Evolutionary conservation across 2,113 vertebrate genomes (phyloP).

Genomic region (Pachycephala philippinensis): DNA sequence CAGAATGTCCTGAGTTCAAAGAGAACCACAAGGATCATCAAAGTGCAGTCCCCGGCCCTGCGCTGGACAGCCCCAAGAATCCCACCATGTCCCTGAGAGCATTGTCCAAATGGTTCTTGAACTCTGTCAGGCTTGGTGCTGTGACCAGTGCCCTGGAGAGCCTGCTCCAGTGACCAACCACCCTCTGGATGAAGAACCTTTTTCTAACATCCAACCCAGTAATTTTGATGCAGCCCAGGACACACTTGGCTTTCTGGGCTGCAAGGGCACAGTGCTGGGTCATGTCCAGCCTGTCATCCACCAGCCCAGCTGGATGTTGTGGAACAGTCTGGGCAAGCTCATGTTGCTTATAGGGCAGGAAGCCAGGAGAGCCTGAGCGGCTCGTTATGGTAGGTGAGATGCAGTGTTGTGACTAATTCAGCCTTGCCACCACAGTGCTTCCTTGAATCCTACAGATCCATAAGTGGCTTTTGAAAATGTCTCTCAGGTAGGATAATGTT

Average conservation of each 20-base stretch:
- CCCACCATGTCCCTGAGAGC: not conserved
- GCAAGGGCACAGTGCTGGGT: not conserved
- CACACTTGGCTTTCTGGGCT: not conserved
- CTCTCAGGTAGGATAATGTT: not conserved
- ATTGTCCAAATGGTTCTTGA: not conserved
- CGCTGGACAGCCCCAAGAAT: not conserved
- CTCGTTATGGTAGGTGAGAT: not conserved
- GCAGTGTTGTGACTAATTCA: not conserved
- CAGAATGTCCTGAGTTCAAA: not conserved
- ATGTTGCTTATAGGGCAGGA: not conserved
- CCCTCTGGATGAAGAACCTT: not conserved
- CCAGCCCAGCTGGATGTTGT: not conserved
- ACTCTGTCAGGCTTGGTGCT: not conserved
- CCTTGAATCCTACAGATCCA: not conserved
- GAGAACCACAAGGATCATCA: not conserved
- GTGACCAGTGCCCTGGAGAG: not conserved
- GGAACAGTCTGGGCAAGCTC: not conserved
- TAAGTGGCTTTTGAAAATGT: not conserved
- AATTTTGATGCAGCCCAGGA: not conserved
- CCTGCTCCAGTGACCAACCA: not conserved
- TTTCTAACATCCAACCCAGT: not conserved
- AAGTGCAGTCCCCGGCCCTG: not conserved
- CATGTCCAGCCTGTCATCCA: not conserved
- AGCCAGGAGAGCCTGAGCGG: not conserved
- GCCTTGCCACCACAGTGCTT: not conserved